phyloP scores from a whole-genome alignment of 1,140 invertebrate species.

The Habropoda laboriosa region DNA sequence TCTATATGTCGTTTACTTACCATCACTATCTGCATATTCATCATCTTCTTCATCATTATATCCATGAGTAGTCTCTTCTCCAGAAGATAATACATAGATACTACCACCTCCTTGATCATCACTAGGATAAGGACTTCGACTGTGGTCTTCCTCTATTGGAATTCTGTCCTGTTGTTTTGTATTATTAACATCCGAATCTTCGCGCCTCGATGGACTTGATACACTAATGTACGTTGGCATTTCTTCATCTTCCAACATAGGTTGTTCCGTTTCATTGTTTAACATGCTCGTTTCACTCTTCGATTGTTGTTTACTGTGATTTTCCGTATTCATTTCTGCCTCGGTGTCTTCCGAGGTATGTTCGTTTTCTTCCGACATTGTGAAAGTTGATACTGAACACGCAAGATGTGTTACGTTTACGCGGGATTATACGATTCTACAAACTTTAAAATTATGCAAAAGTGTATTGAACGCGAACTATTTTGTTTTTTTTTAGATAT shows the following conservation, averaged over 20 bases:
- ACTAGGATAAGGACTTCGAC: conserved; percentile 52
- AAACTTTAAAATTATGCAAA: background rate
- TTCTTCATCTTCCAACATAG: conserved; percentile 75
- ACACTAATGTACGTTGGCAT: conserved; percentile 75
- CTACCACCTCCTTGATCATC: conserved; percentile 71
- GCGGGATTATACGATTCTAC: background rate
- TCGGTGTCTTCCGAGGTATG: conserved; percentile 46
- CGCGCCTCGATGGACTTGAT: conserved; percentile 56
- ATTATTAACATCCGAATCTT: conserved; percentile 59
- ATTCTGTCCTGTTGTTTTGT: conserved; percentile 46
- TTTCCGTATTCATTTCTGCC: conserved; percentile 42
- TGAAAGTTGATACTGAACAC: conserved; percentile 4
- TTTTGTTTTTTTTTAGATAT: background rate
- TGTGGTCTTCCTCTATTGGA: conserved; percentile 34
- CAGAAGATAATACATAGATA: conserved; percentile 70
- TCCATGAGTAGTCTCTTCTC: conserved; percentile 54
- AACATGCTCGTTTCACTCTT: conserved; percentile 54
- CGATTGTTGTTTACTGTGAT: conserved; percentile 34
- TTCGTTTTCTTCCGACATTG: conserved; percentile 54
- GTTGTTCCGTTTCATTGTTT: conserved; percentile 47
- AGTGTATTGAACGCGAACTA: background rate
- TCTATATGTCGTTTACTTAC: conserved; percentile 34
- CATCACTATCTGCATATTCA: conserved; percentile 60
- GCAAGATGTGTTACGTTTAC: background rate
- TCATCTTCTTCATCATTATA: conserved; percentile 69